Evolutionary conservation across 2,797 vertebrate species (phyloP), one percentile per base, ranked within the genome.

Genomic region (Lindbergichthys nudifrons): DNA sequence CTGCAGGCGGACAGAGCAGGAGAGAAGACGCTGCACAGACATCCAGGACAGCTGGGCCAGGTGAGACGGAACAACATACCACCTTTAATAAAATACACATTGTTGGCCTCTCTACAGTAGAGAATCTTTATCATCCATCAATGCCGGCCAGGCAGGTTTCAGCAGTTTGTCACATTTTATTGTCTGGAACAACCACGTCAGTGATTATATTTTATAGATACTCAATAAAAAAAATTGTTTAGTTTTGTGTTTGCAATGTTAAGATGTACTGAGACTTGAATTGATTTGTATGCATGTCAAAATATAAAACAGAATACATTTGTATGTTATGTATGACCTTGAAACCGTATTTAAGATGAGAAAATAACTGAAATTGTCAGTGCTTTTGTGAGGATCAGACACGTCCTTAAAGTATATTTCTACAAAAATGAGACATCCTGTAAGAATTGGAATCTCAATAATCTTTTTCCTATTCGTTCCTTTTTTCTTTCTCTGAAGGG

Each of bases 1-100:
- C 80, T 92, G 85, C 80, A 93, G 92, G 86, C 95, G 84, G 65
- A 88, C 92, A 5, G 94, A 95, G 80, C 94, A 93, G 9, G 96
- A 98, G 50, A 87, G 95, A 1, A 93, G 92, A 3, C 89, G 89
- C 70, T 93, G 96, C 70, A 92, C 93, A 9, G 90, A 93, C 0
- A 87, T 96, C 21, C 91, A 90, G 85, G 93, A 88, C 74, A 88
- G 91, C 63, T 84, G 94, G 81, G 59, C 74, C 77, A 95, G 94
- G 95, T 96, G 88, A 92, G 95, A 89, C 56, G 50, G 26, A 48
- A 19, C n/a, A n/a, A 61, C 58, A 61, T 52, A 51, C 43, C 30
- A 21, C n/a, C 15, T 15, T 50, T 8, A 36, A n/a, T n/a, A 43
- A 46, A 42, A 56, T 36, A 47, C 4, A 59, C 5, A 74, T 10